Conservation (phyloP, 2,797 vertebrate species). For the Paramormyrops hopkinsi region DNA sequence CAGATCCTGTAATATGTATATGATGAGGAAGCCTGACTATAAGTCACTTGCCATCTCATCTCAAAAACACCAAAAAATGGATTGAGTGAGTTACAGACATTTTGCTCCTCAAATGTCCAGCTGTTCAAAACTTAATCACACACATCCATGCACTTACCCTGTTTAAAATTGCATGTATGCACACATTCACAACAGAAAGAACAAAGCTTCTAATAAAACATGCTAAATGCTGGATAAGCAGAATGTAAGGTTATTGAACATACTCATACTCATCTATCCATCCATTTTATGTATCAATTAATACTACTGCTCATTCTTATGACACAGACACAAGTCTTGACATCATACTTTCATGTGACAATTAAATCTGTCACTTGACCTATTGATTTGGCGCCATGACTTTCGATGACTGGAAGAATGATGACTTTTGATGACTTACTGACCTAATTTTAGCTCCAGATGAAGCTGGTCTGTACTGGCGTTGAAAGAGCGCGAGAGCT, state of each 20-base stretch:
- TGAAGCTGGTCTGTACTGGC: constrained; percentile 58
- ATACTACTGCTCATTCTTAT: not conserved
- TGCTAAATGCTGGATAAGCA: not conserved
- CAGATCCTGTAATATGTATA: not conserved
- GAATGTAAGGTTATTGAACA: not conserved
- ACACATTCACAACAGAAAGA: not conserved
- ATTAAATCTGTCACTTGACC: not conserved
- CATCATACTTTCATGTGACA: not conserved
- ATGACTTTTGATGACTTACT: not conserved
- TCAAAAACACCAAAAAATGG: not conserved
- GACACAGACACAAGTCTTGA: not conserved
- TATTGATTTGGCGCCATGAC: not conserved
- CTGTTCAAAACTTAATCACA: not conserved
- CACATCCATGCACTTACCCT: not conserved
- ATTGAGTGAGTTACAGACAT: not conserved
- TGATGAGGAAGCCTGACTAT: not conserved
- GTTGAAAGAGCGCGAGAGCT: constrained; percentile 61
- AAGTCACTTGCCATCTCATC: not conserved
- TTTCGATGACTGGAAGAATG: not conserved
- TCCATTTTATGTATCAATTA: not conserved
- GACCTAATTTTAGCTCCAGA: constrained; percentile 71
- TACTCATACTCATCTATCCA: not conserved
- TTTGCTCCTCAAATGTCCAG: not conserved
- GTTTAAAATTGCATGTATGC: not conserved
- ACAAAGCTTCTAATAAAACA: not conserved